These are phyloP conservation scores for Zoanthus gigantus DNA, from an alignment of 92 coral and sea anemone genomes.

Conservation along the genomic window DNA sequence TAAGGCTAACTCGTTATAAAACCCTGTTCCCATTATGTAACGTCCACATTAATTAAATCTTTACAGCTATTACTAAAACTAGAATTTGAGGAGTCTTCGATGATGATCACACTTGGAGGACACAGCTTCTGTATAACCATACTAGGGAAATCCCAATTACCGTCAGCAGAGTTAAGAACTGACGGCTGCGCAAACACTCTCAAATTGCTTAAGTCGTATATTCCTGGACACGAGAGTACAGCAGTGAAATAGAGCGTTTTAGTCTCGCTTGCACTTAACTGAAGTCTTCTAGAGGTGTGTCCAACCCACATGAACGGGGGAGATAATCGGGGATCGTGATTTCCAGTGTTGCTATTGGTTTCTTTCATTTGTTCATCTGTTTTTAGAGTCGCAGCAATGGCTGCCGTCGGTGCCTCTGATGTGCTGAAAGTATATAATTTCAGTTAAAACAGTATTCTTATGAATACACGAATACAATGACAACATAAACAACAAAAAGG, in stretches of 20 bases:
- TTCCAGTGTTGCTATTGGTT: conserved; percentile 22
- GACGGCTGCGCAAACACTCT: conserved; percentile 73
- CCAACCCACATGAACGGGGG: conserved; percentile 85
- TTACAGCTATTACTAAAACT: conserved; percentile 40
- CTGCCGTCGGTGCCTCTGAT: conserved; percentile 17
- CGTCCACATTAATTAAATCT: conserved; percentile 38
- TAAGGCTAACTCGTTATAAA: no score
- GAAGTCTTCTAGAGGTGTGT: conserved; percentile 82
- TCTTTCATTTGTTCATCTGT: conserved; percentile 12
- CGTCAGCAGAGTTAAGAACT: conserved; percentile 10
- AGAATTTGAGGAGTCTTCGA: conserved; percentile 67
- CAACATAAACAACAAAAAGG: no score
- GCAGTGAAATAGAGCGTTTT: conserved; percentile 74
- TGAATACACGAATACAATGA: no score
- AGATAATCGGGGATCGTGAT: conserved; percentile 53
- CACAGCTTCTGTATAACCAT: conserved; percentile 82
- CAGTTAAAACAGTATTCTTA: not conserved
- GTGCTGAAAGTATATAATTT: conserved; percentile 7
- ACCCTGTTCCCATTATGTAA: not conserved
- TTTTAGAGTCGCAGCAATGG: not conserved
- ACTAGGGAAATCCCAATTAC: conserved; percentile 33
- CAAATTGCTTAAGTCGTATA: conserved; percentile 85
- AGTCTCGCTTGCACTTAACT: conserved; percentile 69
- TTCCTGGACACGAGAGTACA: conserved; percentile 86
- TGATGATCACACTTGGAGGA: conserved; percentile 87